Base-by-base conservation (phyloP, 2,797 vertebrate genomes). In the Onychomys torridus region DNA sequence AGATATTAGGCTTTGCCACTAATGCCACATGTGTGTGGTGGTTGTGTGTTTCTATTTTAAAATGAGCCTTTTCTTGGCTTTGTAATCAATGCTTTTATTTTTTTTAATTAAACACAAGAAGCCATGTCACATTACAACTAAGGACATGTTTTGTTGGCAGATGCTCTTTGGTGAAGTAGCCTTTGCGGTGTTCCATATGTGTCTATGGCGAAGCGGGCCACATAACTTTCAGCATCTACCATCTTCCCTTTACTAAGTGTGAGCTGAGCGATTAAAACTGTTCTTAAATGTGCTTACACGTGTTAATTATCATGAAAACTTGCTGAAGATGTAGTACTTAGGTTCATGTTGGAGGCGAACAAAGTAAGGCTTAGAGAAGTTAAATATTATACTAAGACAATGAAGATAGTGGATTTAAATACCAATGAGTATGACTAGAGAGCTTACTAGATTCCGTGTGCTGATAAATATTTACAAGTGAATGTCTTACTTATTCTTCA, bases 61-160 rank as follows among this genome's bases (percentile, higher is more conserved):
- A 91, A 86, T 14, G 12, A 32, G 23, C 57, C 12, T 34, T 23
- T 61, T 86, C 27, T 93, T 94, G 69, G 43, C 52, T 43, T 90
- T 84, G n/a, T 29, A 84, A 40, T 90, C 83, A 79, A 92, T 89
- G 29, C 57, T 90, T 76, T 71, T 76, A n/a, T n/a, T n/a, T 32
- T 32, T 77, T 77, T 17, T 17, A 46, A 49, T 75, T 92, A 75
- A 93, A 57, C 29, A 73, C 0, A 57, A 82, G 46, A 94, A 93
- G 16, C 61, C 75, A 67, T 67, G 32, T 4, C 85, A 25, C 34
- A 9, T 71, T 73, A 14, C 73, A 73, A 59, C 73, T 81, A 88
- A 90, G 46, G 55, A 55, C 13, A 11, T 16, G 9, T 67, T 40
- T 81, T 40, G 40, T 12, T 14, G 7, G 59, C 37, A 88, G 40